Evolutionary conservation across 2,888 invertebrate species (phyloP).

Genomic region (Campoletis raptor): DNA sequence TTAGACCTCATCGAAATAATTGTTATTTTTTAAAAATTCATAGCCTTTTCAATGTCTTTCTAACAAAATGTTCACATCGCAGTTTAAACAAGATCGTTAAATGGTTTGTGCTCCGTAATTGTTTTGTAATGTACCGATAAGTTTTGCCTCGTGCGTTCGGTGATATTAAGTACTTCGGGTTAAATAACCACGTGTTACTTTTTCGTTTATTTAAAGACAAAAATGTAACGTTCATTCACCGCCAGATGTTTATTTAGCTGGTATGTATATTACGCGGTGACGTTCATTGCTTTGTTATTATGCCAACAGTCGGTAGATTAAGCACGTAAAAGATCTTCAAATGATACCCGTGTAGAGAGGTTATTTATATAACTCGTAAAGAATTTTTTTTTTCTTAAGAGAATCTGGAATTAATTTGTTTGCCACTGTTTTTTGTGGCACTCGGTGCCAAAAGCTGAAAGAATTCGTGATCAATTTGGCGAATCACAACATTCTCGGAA

Average conservation of each 20-base stretch:
- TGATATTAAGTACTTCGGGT: not conserved
- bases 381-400: not conserved
- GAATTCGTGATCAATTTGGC: not conserved
- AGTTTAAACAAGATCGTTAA: not conserved
- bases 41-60: not conserved
- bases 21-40: not conserved
- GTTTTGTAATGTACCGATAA: not conserved
- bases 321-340: not conserved
- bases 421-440: not conserved
- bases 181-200: not conserved
- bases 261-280: not conserved
- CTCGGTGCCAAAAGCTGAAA: not conserved
- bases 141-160: not conserved
- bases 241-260: slow-evolving; percentile 1
- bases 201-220: not conserved
- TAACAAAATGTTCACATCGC: not conserved
- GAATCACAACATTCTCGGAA: not conserved
- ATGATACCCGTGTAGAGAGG: not conserved
- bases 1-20: not conserved
- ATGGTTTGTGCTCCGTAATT: not conserved
- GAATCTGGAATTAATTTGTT: not conserved
- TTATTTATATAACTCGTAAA: not conserved
- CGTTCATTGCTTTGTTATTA: not conserved
- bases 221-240: slow-evolving; percentile 11
- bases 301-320: not conserved